Conservation (phyloP, 2,888 invertebrate species). For the Acrobeloides nanus region DNA sequence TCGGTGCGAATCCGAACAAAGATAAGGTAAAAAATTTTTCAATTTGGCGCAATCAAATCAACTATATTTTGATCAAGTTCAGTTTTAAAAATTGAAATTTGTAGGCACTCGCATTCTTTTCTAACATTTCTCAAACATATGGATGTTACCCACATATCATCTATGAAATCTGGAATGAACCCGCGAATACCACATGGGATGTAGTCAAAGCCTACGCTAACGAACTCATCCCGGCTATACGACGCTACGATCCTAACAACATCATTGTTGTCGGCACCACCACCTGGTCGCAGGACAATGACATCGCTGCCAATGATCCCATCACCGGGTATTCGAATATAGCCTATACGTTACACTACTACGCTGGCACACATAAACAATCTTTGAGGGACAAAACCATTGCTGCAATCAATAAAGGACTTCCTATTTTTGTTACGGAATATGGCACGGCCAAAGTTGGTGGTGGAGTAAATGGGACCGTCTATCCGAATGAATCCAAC, state of each 20-base stretch:
- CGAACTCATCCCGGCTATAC: constrained; percentile 3
- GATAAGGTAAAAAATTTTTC: too few species aligned
- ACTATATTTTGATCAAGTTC: too few species aligned
- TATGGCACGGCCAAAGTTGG: background rate
- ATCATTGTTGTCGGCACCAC: constrained; percentile 13
- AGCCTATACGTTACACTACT: too few species aligned
- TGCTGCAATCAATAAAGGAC: too few species aligned
- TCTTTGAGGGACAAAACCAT: too few species aligned
- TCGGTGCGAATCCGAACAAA: background rate
- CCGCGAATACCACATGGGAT: background rate
- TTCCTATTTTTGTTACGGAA: background rate
- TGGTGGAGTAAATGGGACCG: background rate
- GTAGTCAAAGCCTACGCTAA: too few species aligned
- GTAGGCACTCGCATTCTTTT: too few species aligned
- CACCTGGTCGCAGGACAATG: constrained; percentile 10
- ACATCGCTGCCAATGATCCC: constrained; percentile 6
- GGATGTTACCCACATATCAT: constrained; percentile 5
- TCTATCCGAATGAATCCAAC: background rate
- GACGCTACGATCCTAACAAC: constrained; percentile 7
- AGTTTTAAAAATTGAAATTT: too few species aligned
- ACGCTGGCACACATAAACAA: too few species aligned
- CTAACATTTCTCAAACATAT: constrained; percentile 5
- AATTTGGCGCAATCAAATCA: too few species aligned
- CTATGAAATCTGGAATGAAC: too few species aligned
- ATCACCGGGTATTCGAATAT: constrained; percentile 7